A percentile compares a stretch with the other conserved stretches of the same genome.
Evolutionary conservation across 2,888 invertebrate genomes (phyloP).

Genomic region (Dendrolimus pini): DNA sequence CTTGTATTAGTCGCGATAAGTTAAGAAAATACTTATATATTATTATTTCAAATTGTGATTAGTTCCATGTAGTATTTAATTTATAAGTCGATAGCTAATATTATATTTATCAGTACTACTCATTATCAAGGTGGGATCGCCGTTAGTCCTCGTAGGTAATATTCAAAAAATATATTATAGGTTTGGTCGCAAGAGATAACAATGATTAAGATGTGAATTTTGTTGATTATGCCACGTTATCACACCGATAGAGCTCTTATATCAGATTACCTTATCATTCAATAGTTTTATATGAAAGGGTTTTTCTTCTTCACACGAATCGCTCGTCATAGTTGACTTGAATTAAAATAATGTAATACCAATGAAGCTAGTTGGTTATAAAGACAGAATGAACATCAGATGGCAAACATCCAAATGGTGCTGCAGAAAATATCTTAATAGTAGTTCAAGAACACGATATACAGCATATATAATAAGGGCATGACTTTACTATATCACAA

Average conservation of each 20-base stretch:
- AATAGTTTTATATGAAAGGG: conserved; percentile 18
- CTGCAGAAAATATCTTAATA: background rate
- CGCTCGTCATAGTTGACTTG: no score
- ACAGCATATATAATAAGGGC: no score
- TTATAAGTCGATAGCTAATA: no score
- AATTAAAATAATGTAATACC: no score
- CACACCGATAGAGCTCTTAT: conserved; percentile 29
- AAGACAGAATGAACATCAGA: background rate
- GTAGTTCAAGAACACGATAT: background rate
- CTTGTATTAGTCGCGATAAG: no score
- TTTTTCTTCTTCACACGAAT: background rate
- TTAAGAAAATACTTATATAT: no score
- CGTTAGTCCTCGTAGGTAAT: background rate
- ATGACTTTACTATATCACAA: no score
- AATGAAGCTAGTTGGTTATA: background rate
- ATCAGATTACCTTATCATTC: conserved; percentile 42
- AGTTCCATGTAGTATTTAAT: no score
- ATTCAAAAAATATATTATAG: conserved; percentile 13
- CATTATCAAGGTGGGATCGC: no score
- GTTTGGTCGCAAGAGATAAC: conserved; percentile 21
- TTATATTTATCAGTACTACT: no score
- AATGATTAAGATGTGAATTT: conserved; percentile 36
- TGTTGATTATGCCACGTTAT: conserved; percentile 37
- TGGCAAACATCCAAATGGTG: background rate
- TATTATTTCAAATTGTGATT: no score